A percentile compares a stretch with the other conserved stretches of the same genome.
These are phyloP conservation scores for Eulemur mongoz DNA, from an alignment of 2,797 vertebrate species.

Conservation along the genomic window DNA sequence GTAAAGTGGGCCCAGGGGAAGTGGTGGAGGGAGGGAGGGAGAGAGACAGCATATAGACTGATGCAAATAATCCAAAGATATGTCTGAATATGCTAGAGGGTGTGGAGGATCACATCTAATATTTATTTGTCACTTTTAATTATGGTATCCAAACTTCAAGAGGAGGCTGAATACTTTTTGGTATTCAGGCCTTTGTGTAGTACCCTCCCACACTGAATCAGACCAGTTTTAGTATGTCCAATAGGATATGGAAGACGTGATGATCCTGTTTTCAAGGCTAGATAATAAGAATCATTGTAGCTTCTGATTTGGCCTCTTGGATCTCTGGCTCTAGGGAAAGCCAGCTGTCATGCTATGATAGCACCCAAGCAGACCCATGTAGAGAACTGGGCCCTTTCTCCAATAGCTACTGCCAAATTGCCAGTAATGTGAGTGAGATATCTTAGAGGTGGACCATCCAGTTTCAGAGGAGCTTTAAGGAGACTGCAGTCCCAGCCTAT, in stretches of 20 bases:
- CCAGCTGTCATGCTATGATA: background rate
- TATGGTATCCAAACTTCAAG: background rate
- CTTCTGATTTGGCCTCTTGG: background rate
- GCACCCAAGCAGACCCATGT: background rate
- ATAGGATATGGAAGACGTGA: background rate
- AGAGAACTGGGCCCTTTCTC: background rate
- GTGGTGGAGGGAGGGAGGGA: background rate
- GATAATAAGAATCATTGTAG: background rate
- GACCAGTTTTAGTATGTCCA: background rate
- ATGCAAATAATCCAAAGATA: background rate
- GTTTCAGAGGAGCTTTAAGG: background rate
- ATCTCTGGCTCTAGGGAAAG: background rate
- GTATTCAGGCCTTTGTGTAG: background rate
- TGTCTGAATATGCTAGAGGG: background rate
- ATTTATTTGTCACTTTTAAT: background rate
- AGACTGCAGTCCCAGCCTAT: background rate
- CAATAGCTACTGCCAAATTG: background rate
- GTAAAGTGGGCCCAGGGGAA: background rate
- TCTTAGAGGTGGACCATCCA: background rate
- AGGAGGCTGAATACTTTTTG: background rate
- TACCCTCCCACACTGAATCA: background rate
- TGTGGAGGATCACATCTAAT: slow-evolving; percentile 16
- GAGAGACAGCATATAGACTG: background rate
- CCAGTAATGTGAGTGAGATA: background rate
- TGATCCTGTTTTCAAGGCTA: background rate